Conservation (phyloP, 2,888 invertebrate species). For the Lasioglossum oenotherae region DNA sequence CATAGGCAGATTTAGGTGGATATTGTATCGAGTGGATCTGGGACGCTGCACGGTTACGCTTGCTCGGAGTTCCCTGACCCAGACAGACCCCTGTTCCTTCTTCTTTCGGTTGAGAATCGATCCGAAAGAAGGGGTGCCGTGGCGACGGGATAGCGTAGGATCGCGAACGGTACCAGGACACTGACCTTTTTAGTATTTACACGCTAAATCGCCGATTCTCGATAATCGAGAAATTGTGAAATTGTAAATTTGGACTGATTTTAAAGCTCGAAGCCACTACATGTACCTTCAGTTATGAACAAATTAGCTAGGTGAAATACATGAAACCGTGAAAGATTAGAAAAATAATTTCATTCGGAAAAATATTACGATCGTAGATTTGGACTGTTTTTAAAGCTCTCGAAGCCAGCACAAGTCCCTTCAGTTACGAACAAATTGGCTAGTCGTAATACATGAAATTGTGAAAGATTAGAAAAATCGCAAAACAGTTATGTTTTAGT, state of each 20-base stretch:
- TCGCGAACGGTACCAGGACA: neutral
- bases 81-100: neutral
- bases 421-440: no score
- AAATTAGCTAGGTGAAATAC: no score
- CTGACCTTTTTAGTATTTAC: neutral
- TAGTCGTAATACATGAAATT: no score
- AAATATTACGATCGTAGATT: no score
- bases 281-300: no score
- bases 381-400: no score
- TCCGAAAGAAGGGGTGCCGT: neutral
- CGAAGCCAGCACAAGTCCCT: no score
- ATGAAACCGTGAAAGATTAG: no score
- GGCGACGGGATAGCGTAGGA: neutral
- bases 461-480: no score
- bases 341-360: no score
- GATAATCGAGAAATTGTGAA: neutral
- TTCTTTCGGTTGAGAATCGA: neutral
- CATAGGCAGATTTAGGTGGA: slow-evolving; percentile 61
- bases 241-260: neutral
- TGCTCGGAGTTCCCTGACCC: neutral
- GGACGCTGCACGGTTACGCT: slow-evolving; percentile 47
- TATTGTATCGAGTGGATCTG: slow-evolving; percentile 54
- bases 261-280: no score
- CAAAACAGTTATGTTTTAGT: no score
- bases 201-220: neutral